Percentiles rank a stretch among this genome's conserved stretches.
Evolutionary conservation across 2,888 invertebrate genomes (phyloP).

Genomic region (Meandrusa payeni): DNA sequence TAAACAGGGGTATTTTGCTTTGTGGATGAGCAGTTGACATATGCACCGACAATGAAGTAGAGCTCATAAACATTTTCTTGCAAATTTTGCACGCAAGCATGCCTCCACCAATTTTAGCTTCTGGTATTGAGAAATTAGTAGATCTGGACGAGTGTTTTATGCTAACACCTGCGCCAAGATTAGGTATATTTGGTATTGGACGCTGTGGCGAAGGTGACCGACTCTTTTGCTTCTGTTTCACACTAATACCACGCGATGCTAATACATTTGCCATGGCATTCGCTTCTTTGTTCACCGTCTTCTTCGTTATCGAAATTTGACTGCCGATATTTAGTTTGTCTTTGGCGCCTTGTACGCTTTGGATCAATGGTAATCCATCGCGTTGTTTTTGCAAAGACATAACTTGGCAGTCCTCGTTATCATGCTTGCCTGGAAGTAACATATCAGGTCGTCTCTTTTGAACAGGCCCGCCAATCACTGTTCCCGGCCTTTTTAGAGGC

Average conservation of each 20-base stretch:
- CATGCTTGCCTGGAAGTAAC: conserved; percentile 84
- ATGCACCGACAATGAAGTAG: conserved; percentile 57
- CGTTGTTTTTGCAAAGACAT: conserved; percentile 87
- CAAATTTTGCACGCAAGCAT: conserved; percentile 68
- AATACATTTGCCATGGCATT: conserved; percentile 88
- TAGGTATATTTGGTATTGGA: conserved; percentile 67
- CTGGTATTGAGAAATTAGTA: conserved; percentile 66
- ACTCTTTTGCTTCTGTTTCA: conserved; percentile 84
- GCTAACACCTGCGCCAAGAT: conserved; percentile 72
- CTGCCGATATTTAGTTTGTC: conserved; percentile 85
- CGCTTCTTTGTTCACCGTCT: conserved; percentile 84
- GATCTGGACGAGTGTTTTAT: conserved; percentile 76
- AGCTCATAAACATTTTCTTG: conserved; percentile 69
- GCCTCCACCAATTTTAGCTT: conserved; percentile 63
- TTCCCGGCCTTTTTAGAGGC: conserved; percentile 64
- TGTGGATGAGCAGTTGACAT: conserved; percentile 66
- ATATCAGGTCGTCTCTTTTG: conserved; percentile 82
- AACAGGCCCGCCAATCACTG: conserved; percentile 42
- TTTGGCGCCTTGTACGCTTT: conserved; percentile 85
- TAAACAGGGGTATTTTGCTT: conserved; percentile 65
- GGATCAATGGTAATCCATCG: conserved; percentile 86
- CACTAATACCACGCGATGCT: conserved; percentile 88
- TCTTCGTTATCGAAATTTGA: conserved; percentile 85
- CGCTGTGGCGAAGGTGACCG: conserved; percentile 67
- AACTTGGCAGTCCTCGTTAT: conserved; percentile 88